Evolutionary conservation across 1,140 invertebrate species (phyloP).

Genomic region (Camponotus floridanus): DNA sequence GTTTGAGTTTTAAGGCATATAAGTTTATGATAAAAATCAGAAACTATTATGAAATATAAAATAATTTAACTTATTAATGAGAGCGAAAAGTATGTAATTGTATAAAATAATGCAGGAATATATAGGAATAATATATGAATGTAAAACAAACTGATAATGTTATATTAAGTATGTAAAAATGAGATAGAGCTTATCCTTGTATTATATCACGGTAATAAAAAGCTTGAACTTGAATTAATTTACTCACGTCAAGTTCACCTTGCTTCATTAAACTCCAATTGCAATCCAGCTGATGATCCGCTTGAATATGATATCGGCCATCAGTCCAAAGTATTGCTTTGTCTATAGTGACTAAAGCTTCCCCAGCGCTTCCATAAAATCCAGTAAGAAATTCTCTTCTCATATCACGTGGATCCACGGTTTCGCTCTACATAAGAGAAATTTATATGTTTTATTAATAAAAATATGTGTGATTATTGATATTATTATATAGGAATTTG

Average conservation of each 20-base stretch:
- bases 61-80: neutral
- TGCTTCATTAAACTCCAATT: conserved; percentile 93
- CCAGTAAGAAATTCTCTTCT: conserved; percentile 94
- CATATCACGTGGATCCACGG: conserved; percentile 91
- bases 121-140: neutral
- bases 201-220: conserved; percentile 17
- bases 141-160: neutral
- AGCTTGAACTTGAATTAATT: conserved; percentile 30
- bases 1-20: neutral
- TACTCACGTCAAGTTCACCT: conserved; percentile 87
- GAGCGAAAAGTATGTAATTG: neutral
- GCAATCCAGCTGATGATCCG: conserved; percentile 91
- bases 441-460: conserved; percentile 19
- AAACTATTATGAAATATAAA: neutral
- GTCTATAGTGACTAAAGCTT: conserved; percentile 91
- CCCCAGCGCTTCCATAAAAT: conserved; percentile 94
- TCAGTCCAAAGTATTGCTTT: conserved; percentile 96
- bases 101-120: neutral
- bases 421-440: conserved; percentile 87
- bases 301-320: conserved; percentile 93
- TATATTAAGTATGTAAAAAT: neutral
- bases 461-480: neutral
- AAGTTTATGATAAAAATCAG: neutral
- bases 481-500: conserved; percentile 5
- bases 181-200: neutral